Evolutionary conservation across 2,113 vertebrate genomes (phyloP), one percentile per base, ranked within the genome.

Genomic region (Cryptotis parvus): DNA sequence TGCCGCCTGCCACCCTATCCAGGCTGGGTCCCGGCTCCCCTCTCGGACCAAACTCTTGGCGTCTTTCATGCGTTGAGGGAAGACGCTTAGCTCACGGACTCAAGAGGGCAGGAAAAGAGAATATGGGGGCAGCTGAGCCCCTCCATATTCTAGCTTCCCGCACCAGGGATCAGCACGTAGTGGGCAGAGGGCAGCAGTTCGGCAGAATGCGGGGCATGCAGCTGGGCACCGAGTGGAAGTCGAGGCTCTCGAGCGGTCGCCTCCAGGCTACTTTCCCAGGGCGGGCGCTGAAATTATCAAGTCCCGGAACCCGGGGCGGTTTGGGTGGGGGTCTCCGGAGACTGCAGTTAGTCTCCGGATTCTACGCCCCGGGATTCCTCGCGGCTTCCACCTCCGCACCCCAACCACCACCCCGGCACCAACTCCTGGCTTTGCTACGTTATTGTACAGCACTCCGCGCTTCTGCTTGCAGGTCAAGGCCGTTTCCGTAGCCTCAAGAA

Each of bases 351-450:
- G 2, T 4, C 63, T 52, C 1, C 29, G n/a, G n/a, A n/a, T n/a
- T n/a, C n/a, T n/a, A 35, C 3, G 15, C 16, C 63, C 33, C 49
- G 35, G 76, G 24, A 77, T 91, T 94, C 84, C 81, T 84, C 94
- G 91, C n/a, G 69, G 33, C 43, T 69, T 55, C 61, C 78, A 31
- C 26, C 26, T 20, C 20, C 58, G 20, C 20, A 20, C 20, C 58
- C 58, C 27, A 26, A 27, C 6, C 27, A 20, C 55, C 55, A 22
- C 55, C 55, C 49, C 10, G 18, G 29, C 31, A 27, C 43, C 65
- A 29, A 16, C 41, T 94, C 43, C 77, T 58, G 69, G 66, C 49
- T 89, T 79, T 85, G 68, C 63, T 83, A 70, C 78, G 83, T 92
- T 73, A 43, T 33, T 81, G 24, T 73, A 69, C 31, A 7, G 24